A percentile compares a stretch with the other conserved stretches of the same genome.
Conservation (phyloP, 2,113 vertebrate species). For the Hippoglossus stenolepis region DNA sequence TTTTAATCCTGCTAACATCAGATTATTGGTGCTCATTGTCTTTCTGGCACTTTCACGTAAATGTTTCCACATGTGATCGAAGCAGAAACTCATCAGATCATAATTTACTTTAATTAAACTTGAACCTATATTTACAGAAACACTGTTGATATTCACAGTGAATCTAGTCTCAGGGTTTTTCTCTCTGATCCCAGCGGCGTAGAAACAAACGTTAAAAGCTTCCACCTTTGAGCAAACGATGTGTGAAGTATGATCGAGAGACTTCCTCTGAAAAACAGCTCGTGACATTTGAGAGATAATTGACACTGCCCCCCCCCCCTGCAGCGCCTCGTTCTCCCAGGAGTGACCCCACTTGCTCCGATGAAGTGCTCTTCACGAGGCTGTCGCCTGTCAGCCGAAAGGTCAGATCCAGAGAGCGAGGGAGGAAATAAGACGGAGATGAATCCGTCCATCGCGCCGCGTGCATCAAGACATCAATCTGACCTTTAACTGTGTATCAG, state of each 20-base stretch:
- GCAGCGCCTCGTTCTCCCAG: conserved; percentile 60
- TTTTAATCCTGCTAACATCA: no score
- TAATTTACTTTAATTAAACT: no score
- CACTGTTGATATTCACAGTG: not conserved
- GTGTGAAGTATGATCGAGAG: conserved; percentile 26
- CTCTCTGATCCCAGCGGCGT: not conserved
- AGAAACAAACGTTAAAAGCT: conserved; percentile 23
- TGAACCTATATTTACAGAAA: no score
- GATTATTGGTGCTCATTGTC: no score
- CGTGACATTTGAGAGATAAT: conserved; percentile 77
- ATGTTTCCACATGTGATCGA: no score
- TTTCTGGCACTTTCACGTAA: no score
- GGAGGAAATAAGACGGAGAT: conserved; percentile 29
- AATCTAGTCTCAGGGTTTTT: conserved; percentile 9
- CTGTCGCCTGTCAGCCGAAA: conserved; percentile 55
- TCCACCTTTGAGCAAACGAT: conserved; percentile 33
- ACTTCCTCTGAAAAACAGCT: conserved; percentile 57
- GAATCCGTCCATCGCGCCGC: conserved; percentile 52
- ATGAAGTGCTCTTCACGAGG: conserved; percentile 63
- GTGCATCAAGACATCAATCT: conserved; percentile 47
- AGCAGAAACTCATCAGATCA: no score
- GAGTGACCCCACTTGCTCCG: conserved; percentile 50
- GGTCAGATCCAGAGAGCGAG: conserved; percentile 54
- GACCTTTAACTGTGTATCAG: conserved; percentile 66
- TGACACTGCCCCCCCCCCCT: conserved; percentile 47